Evolutionary conservation across 2,888 invertebrate genomes (phyloP).

Genomic region (Trimorus sp.): DNA sequence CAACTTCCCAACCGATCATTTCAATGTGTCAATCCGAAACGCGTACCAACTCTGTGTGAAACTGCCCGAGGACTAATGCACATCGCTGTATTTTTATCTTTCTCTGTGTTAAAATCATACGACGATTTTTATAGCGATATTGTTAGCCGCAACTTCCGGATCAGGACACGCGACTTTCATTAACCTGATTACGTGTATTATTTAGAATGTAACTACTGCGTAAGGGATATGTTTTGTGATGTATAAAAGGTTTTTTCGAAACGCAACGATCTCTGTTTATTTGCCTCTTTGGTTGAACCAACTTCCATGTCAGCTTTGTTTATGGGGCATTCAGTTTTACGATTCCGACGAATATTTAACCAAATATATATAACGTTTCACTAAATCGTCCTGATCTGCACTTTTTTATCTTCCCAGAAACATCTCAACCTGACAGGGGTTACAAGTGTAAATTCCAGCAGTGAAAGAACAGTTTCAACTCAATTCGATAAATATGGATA

Average conservation of each 20-base stretch:
- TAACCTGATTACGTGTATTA: slow-evolving; percentile 9
- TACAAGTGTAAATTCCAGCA: too few relatives aligned
- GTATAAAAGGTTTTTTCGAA: slow-evolving; percentile 14
- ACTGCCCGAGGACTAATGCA: slow-evolving; percentile 40
- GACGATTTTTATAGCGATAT: slow-evolving; percentile 37
- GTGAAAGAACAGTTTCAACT: too few relatives aligned
- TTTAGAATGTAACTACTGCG: slow-evolving; percentile 17
- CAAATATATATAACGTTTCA: too few relatives aligned
- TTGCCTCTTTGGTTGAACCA: not conserved
- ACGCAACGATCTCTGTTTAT: slow-evolving; percentile 11
- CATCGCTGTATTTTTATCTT: slow-evolving; percentile 39
- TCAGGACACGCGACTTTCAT: slow-evolving; percentile 19
- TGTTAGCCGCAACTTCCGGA: slow-evolving; percentile 36
- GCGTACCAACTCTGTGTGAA: slow-evolving; percentile 37
- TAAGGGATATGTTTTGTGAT: slow-evolving; percentile 4
- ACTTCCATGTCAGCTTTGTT: too few relatives aligned
- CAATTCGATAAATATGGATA: too few relatives aligned
- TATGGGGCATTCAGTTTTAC: too few relatives aligned
- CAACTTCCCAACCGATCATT: slow-evolving; percentile 5
- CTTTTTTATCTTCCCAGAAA: too few relatives aligned
- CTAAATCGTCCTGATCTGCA: too few relatives aligned
- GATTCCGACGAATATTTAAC: too few relatives aligned
- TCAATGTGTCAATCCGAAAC: slow-evolving; percentile 29
- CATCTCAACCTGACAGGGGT: too few relatives aligned
- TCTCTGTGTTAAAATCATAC: slow-evolving; percentile 41